Evolutionary conservation across 2,888 invertebrate species (phyloP).

Genomic region (Mythimna loreyi): DNA sequence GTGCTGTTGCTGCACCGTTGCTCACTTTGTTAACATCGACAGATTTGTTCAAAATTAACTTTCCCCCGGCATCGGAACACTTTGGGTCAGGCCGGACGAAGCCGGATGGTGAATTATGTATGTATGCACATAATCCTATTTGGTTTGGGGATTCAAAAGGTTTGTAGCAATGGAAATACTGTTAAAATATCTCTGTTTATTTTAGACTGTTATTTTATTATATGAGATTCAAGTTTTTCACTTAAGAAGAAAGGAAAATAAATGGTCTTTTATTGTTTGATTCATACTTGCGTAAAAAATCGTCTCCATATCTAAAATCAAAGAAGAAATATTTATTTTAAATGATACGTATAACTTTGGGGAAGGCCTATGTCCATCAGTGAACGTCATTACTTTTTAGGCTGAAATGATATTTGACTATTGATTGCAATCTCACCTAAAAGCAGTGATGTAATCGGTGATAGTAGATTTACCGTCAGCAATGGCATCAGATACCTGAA

Average conservation of each 20-base stretch:
- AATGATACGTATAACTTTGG: no score
- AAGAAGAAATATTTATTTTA: no score
- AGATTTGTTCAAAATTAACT: conserved; percentile 57
- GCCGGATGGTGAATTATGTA: conserved; percentile 38
- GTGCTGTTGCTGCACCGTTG: conserved; percentile 52
- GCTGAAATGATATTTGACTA: no score
- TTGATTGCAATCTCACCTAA: no score
- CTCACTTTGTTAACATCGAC: conserved; percentile 68
- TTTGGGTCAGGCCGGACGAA: conserved; percentile 40
- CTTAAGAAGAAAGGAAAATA: conserved; percentile 24
- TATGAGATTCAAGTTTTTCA: conserved; percentile 32
- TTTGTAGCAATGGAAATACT: conserved; percentile 51
- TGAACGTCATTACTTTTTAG: no score
- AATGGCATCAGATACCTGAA: no score
- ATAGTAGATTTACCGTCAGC: no score
- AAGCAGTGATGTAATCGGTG: no score
- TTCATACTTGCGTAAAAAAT: not conserved
- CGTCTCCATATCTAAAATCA: no score
- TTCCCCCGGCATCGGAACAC: not conserved
- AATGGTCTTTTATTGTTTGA: not conserved
- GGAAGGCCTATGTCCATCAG: no score
- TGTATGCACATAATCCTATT: conserved; percentile 61
- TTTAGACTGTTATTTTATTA: conserved; percentile 36
- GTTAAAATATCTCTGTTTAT: conserved; percentile 48
- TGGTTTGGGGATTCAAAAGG: conserved; percentile 56